Base-by-base conservation (phyloP, 2,113 vertebrate species). In the Numenius arquata region DNA sequence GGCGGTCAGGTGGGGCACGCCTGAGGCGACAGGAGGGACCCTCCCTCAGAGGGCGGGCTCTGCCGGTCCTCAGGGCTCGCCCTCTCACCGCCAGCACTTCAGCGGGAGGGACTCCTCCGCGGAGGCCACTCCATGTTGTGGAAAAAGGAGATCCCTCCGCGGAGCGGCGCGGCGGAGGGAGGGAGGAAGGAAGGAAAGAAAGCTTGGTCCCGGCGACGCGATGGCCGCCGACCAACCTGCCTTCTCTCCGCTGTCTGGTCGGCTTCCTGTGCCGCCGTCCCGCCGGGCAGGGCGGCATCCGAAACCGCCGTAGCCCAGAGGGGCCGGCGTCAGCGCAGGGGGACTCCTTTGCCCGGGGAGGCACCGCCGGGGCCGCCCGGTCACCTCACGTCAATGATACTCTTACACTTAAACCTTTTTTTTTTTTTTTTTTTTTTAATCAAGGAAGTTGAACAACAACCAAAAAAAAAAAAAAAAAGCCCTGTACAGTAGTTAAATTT, bases 401-500 rank as follows among this genome's bases (percentile, higher is more conserved):
- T 9, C 6, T 13, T 11, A 56, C 55, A 13, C 48, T 52, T 45
- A 7, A 48, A 73, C 23, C 48, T 4, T 27, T 12, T 15, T 12
- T 12, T 20, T 47, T n/a, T 32, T n/a, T 27, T 38, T 48, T n/a
- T 62, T 38, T 65, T 48, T 48, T 88, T 26, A 13, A 62, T 83
- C 50, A 40, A 75, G 36, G 41, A 63, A 50, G 53, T 56, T 50
- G 7, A 79, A 73, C 52, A 62, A 77, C 48, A 52, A 29, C 27
- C 17, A 74, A 14, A 22, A 34, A 21, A 76, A 41, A 67, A 40
- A 59, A 61, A 61, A 32, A 63, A 27, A 6, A 17, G 25, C 38
- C 13, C 70, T 72, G 91, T 93, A 96, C 88, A 94, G 85, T 65
- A 97, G 89, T 97, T 98, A 98, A 93, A 95, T 97, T 97, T 98